phyloP scores from a whole-genome alignment of 1,140 invertebrate species.

The Parapsyche elsis region DNA sequence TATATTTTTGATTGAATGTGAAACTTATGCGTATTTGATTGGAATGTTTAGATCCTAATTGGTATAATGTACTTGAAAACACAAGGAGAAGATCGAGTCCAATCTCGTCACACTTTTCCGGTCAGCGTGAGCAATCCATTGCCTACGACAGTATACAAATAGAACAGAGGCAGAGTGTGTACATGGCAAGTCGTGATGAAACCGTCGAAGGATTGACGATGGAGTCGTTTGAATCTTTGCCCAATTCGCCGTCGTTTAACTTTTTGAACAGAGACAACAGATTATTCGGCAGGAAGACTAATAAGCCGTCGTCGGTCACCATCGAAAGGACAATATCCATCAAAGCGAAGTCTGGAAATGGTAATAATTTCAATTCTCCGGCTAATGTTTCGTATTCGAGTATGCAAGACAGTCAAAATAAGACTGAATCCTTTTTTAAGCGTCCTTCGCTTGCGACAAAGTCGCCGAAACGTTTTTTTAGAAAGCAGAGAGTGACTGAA shows the following conservation, averaged over 20 bases:
- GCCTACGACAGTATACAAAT: constrained; percentile 29
- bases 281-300: background rate
- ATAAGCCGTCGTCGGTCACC: constrained; percentile 1
- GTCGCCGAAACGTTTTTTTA: background rate
- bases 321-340: background rate
- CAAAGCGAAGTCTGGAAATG: background rate
- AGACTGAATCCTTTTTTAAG: background rate
- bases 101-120: background rate
- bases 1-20: no score
- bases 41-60: constrained; percentile 37
- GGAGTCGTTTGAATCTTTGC: constrained; percentile 34
- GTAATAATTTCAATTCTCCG: background rate
- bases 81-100: background rate
- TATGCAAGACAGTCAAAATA: background rate
- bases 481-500: background rate
- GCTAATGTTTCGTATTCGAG: background rate
- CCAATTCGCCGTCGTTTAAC: constrained; percentile 23
- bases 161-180: constrained; percentile 46
- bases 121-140: background rate
- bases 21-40: no score
- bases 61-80: constrained; percentile 46
- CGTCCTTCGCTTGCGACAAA: background rate
- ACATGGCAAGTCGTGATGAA: background rate
- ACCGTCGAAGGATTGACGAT: constrained; percentile 32
- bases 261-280: background rate